phyloP scores from a whole-genome alignment of 1,140 invertebrate genomes.

The Eubasilissa regina region DNA sequence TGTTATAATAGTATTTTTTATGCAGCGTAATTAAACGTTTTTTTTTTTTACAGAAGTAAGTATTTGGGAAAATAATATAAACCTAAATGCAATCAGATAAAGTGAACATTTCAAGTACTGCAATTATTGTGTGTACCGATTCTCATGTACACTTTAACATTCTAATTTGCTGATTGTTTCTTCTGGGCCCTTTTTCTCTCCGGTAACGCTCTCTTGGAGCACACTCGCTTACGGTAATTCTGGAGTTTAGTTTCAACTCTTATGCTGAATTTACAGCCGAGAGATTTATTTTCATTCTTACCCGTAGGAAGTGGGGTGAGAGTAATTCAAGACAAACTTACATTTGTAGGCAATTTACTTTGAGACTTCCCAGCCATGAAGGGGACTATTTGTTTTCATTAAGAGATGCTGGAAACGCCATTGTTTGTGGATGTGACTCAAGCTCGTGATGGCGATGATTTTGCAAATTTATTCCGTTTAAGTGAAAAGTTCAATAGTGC shows the following conservation, averaged over 20 bases:
- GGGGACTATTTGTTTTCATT: slow-evolving; percentile 60
- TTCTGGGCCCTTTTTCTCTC: slow-evolving; percentile 34
- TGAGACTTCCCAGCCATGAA: slow-evolving; percentile 55
- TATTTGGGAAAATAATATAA: no score
- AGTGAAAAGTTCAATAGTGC: slow-evolving; percentile 21
- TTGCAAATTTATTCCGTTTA: slow-evolving; percentile 20
- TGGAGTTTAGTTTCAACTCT: slow-evolving; percentile 59
- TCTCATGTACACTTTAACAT: slow-evolving; percentile 22
- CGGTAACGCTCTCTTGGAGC: slow-evolving; percentile 4
- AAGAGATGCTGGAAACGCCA: slow-evolving; percentile 46
- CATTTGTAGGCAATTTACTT: slow-evolving; percentile 61
- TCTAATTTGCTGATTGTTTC: slow-evolving; percentile 60
- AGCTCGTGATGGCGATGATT: slow-evolving; percentile 42
- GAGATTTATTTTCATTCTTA: slow-evolving; percentile 61
- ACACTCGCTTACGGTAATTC: slow-evolving; percentile 55
- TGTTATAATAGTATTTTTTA: no score
- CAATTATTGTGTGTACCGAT: slow-evolving; percentile 3
- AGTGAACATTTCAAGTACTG: background rate
- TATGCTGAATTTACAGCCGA: slow-evolving; percentile 59
- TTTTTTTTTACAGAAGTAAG: no score
- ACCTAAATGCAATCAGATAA: slow-evolving; percentile 14
- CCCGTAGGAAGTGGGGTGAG: slow-evolving; percentile 48
- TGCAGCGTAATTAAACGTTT: no score
- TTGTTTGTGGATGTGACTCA: slow-evolving; percentile 44
- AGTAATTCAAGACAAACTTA: slow-evolving; percentile 59